Evolutionary conservation across 2,797 vertebrate species (phyloP).

Genomic region (Brachyalestes nurse): DNA sequence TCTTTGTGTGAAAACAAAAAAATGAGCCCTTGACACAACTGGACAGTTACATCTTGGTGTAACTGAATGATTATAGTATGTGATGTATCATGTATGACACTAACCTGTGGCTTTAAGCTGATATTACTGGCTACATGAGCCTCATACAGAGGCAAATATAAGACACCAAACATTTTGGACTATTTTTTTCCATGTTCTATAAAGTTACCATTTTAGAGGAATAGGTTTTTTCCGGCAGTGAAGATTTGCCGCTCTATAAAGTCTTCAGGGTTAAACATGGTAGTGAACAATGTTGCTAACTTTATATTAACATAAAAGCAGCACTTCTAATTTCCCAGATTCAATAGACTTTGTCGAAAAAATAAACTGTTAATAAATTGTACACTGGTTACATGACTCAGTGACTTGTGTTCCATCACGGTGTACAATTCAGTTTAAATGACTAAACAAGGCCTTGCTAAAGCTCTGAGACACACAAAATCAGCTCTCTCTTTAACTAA

Average conservation of each 20-base stretch:
- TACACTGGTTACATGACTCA: conserved; percentile 11
- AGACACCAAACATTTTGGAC: neutral
- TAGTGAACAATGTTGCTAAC: neutral
- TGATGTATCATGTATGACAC: neutral
- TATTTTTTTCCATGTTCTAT: too few species aligned
- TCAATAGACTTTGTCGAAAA: conserved; percentile 8
- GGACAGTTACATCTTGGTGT: too few species aligned
- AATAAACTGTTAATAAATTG: conserved; percentile 3
- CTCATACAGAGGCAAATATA: too few species aligned
- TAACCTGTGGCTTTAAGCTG: neutral
- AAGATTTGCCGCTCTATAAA: neutral
- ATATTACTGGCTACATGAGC: neutral
- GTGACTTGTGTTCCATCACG: conserved; percentile 9
- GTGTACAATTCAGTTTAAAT: conserved; percentile 22
- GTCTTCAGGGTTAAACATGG: neutral
- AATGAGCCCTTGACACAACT: too few species aligned
- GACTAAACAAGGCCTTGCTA: conserved; percentile 23
- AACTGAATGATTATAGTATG: neutral
- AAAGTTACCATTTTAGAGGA: too few species aligned
- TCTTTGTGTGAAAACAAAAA: too few species aligned
- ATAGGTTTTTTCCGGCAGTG: too few species aligned
- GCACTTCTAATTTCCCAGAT: neutral
- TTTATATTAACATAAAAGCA: neutral
- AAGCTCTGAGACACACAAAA: conserved; percentile 15
- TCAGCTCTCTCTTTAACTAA: conserved; percentile 31